These are phyloP conservation scores for Chaenodraco wilsoni DNA, from an alignment of 2,797 vertebrate species.

Conservation along the genomic window DNA sequence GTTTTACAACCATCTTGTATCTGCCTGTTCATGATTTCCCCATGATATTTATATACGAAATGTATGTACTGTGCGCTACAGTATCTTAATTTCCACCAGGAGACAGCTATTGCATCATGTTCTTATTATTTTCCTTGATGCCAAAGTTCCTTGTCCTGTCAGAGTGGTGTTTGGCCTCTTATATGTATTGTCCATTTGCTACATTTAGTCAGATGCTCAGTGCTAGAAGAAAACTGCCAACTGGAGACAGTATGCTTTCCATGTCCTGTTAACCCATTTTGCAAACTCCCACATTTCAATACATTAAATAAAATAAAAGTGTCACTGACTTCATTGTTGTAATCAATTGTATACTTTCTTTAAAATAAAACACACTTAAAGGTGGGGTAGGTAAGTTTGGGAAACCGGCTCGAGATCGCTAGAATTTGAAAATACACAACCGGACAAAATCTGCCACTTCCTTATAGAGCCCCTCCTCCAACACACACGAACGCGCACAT, in stretches of 20 bases:
- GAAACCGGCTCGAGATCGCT: too few species aligned
- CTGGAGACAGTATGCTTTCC: neutral
- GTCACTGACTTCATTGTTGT: neutral
- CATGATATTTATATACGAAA: too few species aligned
- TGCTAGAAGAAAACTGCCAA: neutral
- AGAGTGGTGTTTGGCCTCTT: neutral
- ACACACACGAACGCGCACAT: too few species aligned
- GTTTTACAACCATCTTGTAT: too few species aligned
- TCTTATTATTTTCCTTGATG: constrained; percentile 1
- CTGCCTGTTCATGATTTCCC: too few species aligned
- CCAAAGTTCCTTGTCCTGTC: neutral
- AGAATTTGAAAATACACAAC: too few species aligned
- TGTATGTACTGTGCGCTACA: neutral
- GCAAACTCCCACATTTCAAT: neutral
- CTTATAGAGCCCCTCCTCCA: too few species aligned
- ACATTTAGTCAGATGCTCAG: neutral
- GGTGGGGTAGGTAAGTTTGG: too few species aligned
- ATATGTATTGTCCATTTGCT: neutral
- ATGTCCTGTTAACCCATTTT: neutral
- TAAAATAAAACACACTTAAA: neutral
- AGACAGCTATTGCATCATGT: neutral
- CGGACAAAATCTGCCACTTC: too few species aligned
- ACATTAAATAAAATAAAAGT: neutral
- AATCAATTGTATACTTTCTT: neutral
- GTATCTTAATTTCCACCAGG: neutral